phyloP scores from a whole-genome alignment of 2,113 vertebrate species.

The Apodemus speciosus region DNA sequence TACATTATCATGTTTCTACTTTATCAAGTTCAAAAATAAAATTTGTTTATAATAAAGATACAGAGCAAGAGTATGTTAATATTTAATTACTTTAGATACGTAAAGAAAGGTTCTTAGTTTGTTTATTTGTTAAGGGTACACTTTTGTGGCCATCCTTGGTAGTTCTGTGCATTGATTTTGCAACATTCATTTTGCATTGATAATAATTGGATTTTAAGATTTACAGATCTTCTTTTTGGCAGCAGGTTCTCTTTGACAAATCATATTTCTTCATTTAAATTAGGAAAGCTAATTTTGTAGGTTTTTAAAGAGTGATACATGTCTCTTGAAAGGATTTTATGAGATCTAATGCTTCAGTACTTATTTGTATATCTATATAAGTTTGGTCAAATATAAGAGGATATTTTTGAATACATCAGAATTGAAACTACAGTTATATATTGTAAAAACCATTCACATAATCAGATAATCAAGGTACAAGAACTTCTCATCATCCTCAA shows the following conservation, averaged over 20 bases:
- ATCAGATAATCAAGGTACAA: not conserved
- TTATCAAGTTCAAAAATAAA: not conserved
- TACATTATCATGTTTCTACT: not conserved
- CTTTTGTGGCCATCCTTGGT: not conserved
- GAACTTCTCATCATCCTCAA: not conserved
- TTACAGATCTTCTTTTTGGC: not conserved
- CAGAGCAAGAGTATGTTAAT: not conserved
- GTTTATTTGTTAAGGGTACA: not conserved
- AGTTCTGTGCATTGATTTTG: not conserved
- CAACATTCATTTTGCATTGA: not conserved
- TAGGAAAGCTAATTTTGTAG: not conserved
- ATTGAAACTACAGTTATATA: not conserved
- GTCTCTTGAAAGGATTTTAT: not conserved
- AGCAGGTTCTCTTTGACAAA: not conserved
- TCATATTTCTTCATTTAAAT: slow-evolving; percentile 17
- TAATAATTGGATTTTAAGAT: not conserved
- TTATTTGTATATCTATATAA: not conserved
- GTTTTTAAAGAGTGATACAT: not conserved
- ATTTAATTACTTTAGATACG: not conserved
- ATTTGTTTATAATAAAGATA: not conserved
- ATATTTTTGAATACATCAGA: not conserved
- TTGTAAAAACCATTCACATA: not conserved
- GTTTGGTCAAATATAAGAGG: not conserved
- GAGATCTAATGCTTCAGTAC: not conserved
- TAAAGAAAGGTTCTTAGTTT: not conserved